phyloP scores from a whole-genome alignment of 2,797 vertebrate genomes.

The Acipenser oxyrinchus region DNA sequence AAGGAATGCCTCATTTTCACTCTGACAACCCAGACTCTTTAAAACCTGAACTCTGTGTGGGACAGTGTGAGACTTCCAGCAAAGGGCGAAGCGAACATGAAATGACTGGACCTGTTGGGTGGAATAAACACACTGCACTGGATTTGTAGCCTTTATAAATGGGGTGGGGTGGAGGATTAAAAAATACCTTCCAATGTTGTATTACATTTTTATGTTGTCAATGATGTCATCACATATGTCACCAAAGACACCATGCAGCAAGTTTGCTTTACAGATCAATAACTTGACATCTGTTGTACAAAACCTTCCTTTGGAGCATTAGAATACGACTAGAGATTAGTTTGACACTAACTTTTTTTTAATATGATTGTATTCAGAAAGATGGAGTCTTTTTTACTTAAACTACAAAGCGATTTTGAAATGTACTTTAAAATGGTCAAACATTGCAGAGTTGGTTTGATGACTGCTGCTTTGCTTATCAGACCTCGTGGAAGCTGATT shows the following conservation, averaged over 20 bases:
- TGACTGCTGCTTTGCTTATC: constrained; percentile 5
- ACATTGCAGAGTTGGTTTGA: constrained; percentile 4
- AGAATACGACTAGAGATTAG: constrained; percentile 7
- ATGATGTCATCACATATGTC: constrained; percentile 23
- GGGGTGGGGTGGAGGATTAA: background rate
- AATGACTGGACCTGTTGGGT: constrained; percentile 25
- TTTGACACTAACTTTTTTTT: constrained; percentile 22
- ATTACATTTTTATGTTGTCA: constrained; percentile 11
- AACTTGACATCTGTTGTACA: constrained; percentile 12
- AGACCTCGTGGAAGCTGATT: background rate
- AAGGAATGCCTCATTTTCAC: constrained; percentile 48
- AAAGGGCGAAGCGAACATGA: constrained; percentile 45
- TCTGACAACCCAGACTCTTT: constrained; percentile 23
- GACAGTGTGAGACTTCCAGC: constrained; percentile 33
- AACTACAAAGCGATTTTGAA: constrained; percentile 17
- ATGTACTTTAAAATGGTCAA: background rate
- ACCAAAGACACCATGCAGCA: constrained; percentile 27
- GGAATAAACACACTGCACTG: constrained; percentile 32
- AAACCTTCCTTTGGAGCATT: too few relatives aligned
- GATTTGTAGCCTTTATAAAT: constrained; percentile 30
- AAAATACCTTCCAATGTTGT: constrained; percentile 5
- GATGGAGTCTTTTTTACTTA: constrained; percentile 22
- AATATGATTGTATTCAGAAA: constrained; percentile 18
- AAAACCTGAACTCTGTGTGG: constrained; percentile 32
- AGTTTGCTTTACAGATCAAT: constrained; percentile 24